Evolutionary conservation across 2,113 vertebrate genomes (phyloP), one percentile per base, ranked within the genome.

Genomic region (Melozone crissalis): DNA sequence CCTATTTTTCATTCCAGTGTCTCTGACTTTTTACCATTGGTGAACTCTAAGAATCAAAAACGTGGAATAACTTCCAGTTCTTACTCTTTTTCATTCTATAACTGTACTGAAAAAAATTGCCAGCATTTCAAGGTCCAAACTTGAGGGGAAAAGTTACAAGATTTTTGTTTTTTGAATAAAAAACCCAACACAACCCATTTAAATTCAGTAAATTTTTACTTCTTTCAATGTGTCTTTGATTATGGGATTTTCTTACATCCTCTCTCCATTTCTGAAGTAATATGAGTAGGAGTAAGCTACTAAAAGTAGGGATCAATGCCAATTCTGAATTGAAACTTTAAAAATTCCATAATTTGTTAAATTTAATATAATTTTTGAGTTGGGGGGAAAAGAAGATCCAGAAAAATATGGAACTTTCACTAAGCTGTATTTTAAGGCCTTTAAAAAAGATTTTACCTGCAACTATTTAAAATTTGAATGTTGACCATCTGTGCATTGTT

Each of bases 311-410:
- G 0, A 3, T 47, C 26, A 31, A 6, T 51, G 30, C 5, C 74
- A 66, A 52, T 66, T 90, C 31, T 47, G 33, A 68, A 39, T 47
- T 76, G 31, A 27, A 46, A 65, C 13, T 31, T 76, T 6, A 7
- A 61, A 61, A 77, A 62, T 87, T 77, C 35, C 9, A 6, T 37
- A 7, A 31, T 31, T 10, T 57, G 8, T 71, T 69, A 13, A 28
- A 30, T 78, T 65, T 46, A 37, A 47, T 26, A 57, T 15, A 55
- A 30, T 41, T 46, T 62, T 83, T 49, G 7, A 31, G 12, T 66
- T 57, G 5, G 15, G 10, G 0, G 2, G 9, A n/a, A 87, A 78
- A 13, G 5, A 3, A n/a, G n/a, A n/a, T n/a, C n/a, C 43, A 21
- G 20, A 49, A 15, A 11, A 57, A 35, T 49, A 37, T 12, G 1